A percentile compares a stretch with the other conserved stretches of the same genome.
These are phyloP conservation scores for Prionace glauca DNA, from an alignment of 2,797 vertebrate species.

Conservation along the genomic window DNA sequence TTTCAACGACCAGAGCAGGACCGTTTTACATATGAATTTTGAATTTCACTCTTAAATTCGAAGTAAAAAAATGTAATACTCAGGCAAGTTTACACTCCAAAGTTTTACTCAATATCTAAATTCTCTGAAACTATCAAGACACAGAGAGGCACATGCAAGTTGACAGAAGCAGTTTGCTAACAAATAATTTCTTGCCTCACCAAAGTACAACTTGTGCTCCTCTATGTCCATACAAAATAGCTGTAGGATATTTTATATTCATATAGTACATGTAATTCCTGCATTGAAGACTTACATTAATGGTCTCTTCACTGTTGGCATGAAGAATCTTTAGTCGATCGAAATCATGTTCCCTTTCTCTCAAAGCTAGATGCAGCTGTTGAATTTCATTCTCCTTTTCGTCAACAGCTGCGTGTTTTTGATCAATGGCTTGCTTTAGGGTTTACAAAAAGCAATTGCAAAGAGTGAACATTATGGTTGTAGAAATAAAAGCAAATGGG, in stretches of 20 bases:
- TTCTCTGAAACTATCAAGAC: not conserved
- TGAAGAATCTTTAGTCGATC: constrained; percentile 66
- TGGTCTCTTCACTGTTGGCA: constrained; percentile 58
- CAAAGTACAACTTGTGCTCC: not conserved
- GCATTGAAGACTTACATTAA: constrained; percentile 53
- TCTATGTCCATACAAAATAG: not conserved
- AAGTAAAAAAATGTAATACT: not conserved
- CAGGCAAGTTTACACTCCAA: not conserved
- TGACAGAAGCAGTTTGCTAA: constrained; percentile 27
- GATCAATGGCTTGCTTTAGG: constrained; percentile 63
- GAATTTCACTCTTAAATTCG: not conserved
- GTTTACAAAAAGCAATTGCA: constrained; percentile 7
- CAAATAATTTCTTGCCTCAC: constrained; percentile 42
- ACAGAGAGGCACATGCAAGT: not conserved
- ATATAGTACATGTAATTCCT: not conserved
- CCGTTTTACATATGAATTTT: not conserved
- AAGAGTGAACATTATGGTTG: not conserved
- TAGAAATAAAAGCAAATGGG: not conserved
- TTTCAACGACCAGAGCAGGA: not conserved
- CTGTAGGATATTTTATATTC: not conserved
- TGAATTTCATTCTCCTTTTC: constrained; percentile 73
- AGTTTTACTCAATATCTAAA: not conserved
- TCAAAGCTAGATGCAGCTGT: constrained; percentile 61
- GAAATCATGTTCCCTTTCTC: constrained; percentile 66
- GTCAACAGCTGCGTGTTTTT: constrained; percentile 65